phyloP scores from a whole-genome alignment of 2,888 invertebrate species.

The Nysson spinosus region DNA sequence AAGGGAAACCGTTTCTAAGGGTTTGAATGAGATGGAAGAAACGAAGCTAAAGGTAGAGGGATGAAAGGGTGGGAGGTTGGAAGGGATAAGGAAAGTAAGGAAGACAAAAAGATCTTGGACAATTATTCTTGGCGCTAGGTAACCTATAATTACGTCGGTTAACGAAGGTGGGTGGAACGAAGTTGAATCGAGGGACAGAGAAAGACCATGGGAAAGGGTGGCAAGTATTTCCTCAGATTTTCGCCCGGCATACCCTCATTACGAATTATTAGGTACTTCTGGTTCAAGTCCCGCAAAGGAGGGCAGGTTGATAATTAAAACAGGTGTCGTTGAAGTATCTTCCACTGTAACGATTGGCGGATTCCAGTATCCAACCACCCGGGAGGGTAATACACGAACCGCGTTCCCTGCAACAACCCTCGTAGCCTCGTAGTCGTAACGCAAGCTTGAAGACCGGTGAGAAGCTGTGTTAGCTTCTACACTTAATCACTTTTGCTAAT shows the following conservation, averaged over 20 bases:
- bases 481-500: constrained; percentile 75
- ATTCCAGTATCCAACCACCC: not conserved
- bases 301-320: constrained; percentile 54
- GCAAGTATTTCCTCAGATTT: constrained; percentile 19
- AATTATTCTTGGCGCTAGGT: constrained; percentile 42
- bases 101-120: constrained; percentile 29
- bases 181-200: not conserved
- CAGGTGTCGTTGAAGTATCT: constrained; percentile 38
- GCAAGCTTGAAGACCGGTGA: constrained; percentile 3
- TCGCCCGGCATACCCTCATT: constrained; percentile 22
- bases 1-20: not conserved
- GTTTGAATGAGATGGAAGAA: constrained; percentile 6
- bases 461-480: constrained; percentile 57
- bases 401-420: not conserved
- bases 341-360: constrained; percentile 8
- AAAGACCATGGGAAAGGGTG: not conserved
- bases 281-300: constrained; percentile 14
- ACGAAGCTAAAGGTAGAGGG: constrained; percentile 1
- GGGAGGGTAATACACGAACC: constrained; percentile 16
- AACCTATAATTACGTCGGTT: constrained; percentile 48
- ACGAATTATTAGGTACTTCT: constrained; percentile 30
- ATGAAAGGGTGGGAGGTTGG: constrained; percentile 7
- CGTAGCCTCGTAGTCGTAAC: not conserved
- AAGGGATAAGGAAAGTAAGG: not conserved
- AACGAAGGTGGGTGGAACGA: constrained; percentile 35